phyloP scores from a whole-genome alignment of 2,797 vertebrate species.

The Telmatherina bonti region DNA sequence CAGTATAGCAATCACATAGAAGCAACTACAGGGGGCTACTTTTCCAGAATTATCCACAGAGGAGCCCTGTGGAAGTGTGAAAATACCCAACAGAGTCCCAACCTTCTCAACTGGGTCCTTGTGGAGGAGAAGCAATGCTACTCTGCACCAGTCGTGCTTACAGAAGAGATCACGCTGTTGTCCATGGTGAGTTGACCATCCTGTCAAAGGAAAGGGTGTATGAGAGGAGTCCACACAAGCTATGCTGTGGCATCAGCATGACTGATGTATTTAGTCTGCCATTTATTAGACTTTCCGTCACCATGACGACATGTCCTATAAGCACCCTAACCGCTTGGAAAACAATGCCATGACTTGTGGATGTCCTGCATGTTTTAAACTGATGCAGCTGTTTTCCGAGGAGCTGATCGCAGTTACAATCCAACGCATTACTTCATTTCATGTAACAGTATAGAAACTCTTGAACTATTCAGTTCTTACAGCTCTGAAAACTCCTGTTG shows the following conservation, averaged over 20 bases:
- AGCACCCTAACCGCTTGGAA: too few species aligned
- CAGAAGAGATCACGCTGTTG: neutral
- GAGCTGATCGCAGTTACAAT: too few species aligned
- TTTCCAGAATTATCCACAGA: slow-evolving; percentile 6
- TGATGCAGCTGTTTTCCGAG: too few species aligned
- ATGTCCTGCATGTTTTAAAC: too few species aligned
- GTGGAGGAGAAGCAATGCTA: neutral
- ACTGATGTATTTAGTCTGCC: neutral
- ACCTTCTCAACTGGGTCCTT: neutral
- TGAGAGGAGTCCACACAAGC: neutral
- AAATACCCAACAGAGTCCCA: neutral
- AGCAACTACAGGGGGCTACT: slow-evolving; percentile 6
- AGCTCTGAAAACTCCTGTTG: too few species aligned
- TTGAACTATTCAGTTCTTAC: too few species aligned
- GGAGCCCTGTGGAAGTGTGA: neutral
- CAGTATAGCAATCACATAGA: neutral
- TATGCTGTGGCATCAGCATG: neutral
- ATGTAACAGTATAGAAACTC: too few species aligned
- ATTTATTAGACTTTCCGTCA: neutral
- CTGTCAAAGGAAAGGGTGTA: neutral
- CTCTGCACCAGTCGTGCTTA: neutral
- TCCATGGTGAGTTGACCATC: neutral
- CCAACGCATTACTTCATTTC: too few species aligned
- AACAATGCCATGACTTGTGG: too few species aligned
- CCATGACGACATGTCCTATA: too few species aligned